Evolutionary conservation across 2,888 invertebrate species (phyloP).

Genomic region (Sphinx pinastri): DNA sequence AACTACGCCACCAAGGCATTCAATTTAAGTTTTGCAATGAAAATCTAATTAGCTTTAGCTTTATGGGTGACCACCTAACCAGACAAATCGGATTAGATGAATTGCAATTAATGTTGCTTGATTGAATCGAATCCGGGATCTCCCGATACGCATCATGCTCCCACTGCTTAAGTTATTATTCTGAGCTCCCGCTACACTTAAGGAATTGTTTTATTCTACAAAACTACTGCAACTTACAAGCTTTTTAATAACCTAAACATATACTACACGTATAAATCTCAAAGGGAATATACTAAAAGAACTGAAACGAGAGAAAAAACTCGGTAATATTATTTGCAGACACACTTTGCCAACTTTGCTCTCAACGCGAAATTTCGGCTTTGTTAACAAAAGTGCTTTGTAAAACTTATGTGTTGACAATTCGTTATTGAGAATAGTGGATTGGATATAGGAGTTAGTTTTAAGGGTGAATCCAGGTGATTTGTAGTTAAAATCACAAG

Average conservation of each 20-base stretch:
- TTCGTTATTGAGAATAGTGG: slow-evolving; percentile 21
- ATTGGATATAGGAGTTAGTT: slow-evolving; percentile 14
- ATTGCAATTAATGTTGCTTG: no score
- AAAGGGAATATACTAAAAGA: slow-evolving; percentile 29
- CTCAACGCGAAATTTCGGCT: slow-evolving; percentile 25
- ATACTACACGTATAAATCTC: not conserved
- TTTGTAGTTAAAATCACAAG: no score
- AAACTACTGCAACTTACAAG: not conserved
- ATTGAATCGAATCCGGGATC: no score
- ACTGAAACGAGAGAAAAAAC: slow-evolving; percentile 40
- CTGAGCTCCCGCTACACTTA: no score
- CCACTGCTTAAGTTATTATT: no score
- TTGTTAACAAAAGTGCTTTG: slow-evolving; percentile 23
- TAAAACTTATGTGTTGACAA: slow-evolving; percentile 23
- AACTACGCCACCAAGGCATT: no score
- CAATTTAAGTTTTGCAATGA: no score
- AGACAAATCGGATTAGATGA: no score
- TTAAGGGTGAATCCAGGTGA: not conserved
- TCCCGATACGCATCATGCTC: no score
- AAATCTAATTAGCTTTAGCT: no score
- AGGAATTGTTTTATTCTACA: not conserved
- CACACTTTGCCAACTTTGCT: slow-evolving; percentile 30
- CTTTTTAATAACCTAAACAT: not conserved
- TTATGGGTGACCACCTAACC: no score
- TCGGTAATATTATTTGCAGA: slow-evolving; percentile 43